Evolutionary conservation across 2,888 invertebrate species (phyloP).

Genomic region (Ctenicera cuprea): DNA sequence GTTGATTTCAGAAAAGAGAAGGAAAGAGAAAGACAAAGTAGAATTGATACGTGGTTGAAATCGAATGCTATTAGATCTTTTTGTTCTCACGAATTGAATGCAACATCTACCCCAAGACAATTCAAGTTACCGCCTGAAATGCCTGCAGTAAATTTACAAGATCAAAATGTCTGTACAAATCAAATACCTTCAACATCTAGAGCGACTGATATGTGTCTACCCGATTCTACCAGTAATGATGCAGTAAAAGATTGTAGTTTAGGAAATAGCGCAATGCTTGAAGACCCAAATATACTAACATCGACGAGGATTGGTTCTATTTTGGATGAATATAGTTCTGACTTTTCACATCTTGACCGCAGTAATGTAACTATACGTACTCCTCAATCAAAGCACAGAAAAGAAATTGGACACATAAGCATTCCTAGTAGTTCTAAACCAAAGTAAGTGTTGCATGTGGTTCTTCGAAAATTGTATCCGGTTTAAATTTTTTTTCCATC

Average conservation of each 20-base stretch:
- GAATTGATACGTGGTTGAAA: not conserved
- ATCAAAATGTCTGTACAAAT: no score
- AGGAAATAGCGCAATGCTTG: no score
- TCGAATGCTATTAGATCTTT: not conserved
- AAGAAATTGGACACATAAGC: not conserved
- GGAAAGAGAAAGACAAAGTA: not conserved
- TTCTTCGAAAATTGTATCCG: no score
- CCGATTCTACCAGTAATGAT: no score
- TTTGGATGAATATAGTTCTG: not conserved
- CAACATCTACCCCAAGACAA: no score
- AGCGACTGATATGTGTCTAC: no score
- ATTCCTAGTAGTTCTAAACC: not conserved
- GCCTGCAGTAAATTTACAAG: no score
- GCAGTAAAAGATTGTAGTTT: no score
- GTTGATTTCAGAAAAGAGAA: constrained; percentile 11
- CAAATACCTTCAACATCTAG: no score
- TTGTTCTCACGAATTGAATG: not conserved
- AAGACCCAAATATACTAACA: no score
- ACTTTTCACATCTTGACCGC: constrained; percentile 7
- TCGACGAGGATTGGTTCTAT: not conserved
- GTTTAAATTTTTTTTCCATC: no score
- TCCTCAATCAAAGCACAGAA: not conserved
- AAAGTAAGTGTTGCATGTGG: constrained; percentile 1
- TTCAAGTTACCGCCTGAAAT: no score
- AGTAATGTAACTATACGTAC: constrained; percentile 10